phyloP scores from a whole-genome alignment of 2,113 vertebrate genomes.

The Martes martes region DNA sequence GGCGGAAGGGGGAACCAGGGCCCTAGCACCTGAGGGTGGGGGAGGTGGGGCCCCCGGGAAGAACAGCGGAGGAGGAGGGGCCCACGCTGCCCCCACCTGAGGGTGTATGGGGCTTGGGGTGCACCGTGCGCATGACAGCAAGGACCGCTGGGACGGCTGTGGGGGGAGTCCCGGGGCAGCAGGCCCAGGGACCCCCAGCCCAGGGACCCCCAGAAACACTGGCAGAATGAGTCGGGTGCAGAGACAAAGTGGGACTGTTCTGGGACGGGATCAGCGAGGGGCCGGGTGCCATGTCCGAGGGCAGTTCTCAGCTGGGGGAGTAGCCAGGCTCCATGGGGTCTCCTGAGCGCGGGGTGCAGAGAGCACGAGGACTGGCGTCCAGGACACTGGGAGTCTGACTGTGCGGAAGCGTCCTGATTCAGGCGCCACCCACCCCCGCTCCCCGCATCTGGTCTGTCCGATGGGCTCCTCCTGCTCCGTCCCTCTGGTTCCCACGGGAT shows the following conservation, averaged over 20 bases:
- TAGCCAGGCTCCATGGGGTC: fast-evolving
- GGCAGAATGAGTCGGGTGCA: background rate
- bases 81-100: background rate
- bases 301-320: background rate
- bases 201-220: background rate
- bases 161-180: fast-evolving
- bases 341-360: fast-evolving
- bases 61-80: background rate
- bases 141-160: background rate
- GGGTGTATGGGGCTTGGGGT: background rate
- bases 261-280: background rate
- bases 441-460: fast-evolving
- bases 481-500: background rate
- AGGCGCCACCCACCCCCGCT: fast-evolving
- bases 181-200: background rate
- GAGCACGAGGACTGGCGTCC: fast-evolving
- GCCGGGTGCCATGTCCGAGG: background rate
- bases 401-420: background rate
- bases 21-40: background rate
- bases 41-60: background rate
- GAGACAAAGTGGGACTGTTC: background rate
- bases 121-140: too few relatives aligned
- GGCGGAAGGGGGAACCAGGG: fast-evolving
- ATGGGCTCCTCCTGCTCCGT: fast-evolving
- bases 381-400: background rate